Base-by-base conservation (phyloP, 2,113 vertebrate species). In the Rhinopomastus cyanomelas region DNA sequence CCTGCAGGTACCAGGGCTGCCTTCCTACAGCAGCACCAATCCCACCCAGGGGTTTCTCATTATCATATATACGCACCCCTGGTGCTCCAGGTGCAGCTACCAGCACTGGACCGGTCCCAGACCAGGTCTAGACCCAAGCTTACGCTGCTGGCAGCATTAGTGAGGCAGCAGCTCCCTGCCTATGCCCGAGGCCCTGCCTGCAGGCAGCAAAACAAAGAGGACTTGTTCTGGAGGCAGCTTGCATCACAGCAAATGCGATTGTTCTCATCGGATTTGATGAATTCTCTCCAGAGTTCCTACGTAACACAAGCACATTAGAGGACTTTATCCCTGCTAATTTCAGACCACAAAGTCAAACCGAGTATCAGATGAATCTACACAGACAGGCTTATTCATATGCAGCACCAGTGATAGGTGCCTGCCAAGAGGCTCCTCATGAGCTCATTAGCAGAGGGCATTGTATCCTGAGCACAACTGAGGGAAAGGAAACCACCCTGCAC, bases 291-390 rank as follows among this genome's bases (percentile, higher is more conserved):
- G 86, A 89, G 76, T 27, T 89, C 77, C 61, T 72, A 65, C 37
- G 46, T 92, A 92, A 91, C 53, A 12, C 44, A 69, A 78, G 76
- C 64, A 27, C 62, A 86, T 89, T 86, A 91, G 67, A 81, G 55
- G 76, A 77, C 73, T 89, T 94, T 73, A 94, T 93, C 94, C 88
- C 69, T 88, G 79, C 82, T 91, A 95, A 95, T 91, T 91, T 85
- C 88, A 81, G 82, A 17, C 53, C 27, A 36, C 88, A 79, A 88
- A 93, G 86, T 95, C 90, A 90, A 88, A 57, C 20, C 2, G 4
- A 13, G 30, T 56, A 75, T 83, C 77, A 21, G 90, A 84, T 62
- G 80, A 91, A 75, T 84, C 73, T 76, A 81, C 90, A 85, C 32
- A 61, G 64, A 22, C 46, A 36, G 86, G 74, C 67, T 93, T 81